phyloP scores from a whole-genome alignment of 2,888 invertebrate species.

The Amaurobius ferox region DNA sequence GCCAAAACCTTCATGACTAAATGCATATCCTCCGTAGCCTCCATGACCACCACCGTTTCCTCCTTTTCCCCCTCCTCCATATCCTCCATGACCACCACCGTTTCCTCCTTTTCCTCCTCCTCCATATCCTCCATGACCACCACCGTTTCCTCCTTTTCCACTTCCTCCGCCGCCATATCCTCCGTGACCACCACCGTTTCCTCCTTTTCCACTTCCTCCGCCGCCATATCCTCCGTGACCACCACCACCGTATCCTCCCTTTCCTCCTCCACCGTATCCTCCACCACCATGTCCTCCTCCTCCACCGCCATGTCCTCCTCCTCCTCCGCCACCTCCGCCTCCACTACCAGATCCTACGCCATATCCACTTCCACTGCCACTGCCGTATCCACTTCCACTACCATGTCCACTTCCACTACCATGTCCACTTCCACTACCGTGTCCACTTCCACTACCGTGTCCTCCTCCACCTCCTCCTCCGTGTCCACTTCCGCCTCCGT shows the following conservation, averaged over 20 bases:
- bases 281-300: conserved; percentile 1
- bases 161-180: neutral
- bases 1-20: neutral
- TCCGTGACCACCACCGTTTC: neutral
- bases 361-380: neutral
- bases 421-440: neutral
- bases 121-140: neutral
- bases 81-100: neutral
- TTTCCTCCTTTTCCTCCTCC: neutral
- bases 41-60: neutral
- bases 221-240: neutral
- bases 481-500: neutral
- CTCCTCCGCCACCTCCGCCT: neutral
- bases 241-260: neutral
- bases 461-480: neutral
- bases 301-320: neutral
- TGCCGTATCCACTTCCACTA: neutral
- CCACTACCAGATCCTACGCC: neutral
- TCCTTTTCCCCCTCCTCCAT: neutral
- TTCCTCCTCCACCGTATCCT: neutral
- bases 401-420: neutral
- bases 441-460: too few relatives aligned
- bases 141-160: neutral
- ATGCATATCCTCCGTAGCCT: neutral
- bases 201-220: neutral